These are phyloP conservation scores for Nomada hirtipes DNA, from an alignment of 2,888 invertebrate species.

Conservation along the genomic window DNA sequence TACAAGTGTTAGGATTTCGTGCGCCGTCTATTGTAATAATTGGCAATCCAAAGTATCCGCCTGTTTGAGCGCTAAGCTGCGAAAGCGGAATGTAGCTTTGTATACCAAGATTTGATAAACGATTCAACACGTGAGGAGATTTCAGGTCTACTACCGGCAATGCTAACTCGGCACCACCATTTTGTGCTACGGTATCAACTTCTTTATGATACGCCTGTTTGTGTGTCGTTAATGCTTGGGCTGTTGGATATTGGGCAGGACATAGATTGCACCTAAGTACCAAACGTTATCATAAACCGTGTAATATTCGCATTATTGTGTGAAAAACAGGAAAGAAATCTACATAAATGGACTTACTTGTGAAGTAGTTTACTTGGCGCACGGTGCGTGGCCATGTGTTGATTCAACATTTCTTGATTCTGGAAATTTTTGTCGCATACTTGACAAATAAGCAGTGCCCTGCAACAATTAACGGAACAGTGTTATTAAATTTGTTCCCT, in stretches of 20 bases:
- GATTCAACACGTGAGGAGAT: constrained; percentile 88
- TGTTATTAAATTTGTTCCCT: background rate
- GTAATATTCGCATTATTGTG: background rate
- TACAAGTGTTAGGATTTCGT: constrained; percentile 86
- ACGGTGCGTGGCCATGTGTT: constrained; percentile 84
- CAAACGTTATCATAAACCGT: constrained; percentile 23
- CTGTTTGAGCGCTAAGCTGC: constrained; percentile 86
- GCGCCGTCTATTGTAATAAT: constrained; percentile 89
- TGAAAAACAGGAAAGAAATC: background rate
- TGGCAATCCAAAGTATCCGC: constrained; percentile 90
- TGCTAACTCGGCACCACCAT: constrained; percentile 87
- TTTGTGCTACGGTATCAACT: constrained; percentile 76
- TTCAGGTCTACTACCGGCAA: constrained; percentile 91
- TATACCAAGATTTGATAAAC: constrained; percentile 89
- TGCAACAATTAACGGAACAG: constrained; percentile 50
- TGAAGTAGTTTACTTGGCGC: constrained; percentile 84
- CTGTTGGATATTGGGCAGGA: constrained; percentile 90
- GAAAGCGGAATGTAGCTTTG: constrained; percentile 91
- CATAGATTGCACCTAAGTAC: constrained; percentile 88
- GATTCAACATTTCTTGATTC: constrained; percentile 84
- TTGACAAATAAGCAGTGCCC: constrained; percentile 80
- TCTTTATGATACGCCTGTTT: constrained; percentile 88
- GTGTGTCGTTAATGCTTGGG: constrained; percentile 86
- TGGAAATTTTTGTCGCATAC: constrained; percentile 85
- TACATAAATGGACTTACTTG: constrained; percentile 75